Conservation (phyloP, 2,797 vertebrate genomes). For the Sternarchorhynchus goeldii region DNA sequence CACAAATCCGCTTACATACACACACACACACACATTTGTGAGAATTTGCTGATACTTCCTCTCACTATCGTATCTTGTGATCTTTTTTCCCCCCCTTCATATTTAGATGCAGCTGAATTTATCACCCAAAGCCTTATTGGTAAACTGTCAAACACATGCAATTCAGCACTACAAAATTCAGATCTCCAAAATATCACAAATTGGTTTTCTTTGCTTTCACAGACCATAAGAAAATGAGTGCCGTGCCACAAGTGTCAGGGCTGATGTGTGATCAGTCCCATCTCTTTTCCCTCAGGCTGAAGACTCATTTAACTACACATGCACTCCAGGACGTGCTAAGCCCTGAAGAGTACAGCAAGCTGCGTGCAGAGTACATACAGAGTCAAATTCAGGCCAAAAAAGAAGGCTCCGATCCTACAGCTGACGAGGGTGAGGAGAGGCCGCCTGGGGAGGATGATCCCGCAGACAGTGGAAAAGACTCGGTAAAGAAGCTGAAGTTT, state of each 20-base stretch:
- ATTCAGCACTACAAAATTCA: conserved; percentile 57
- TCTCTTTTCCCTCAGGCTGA: conserved; percentile 71
- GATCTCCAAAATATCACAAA: conserved; percentile 60
- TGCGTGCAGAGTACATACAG: conserved; percentile 71
- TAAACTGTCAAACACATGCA: conserved; percentile 61
- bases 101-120: conserved; percentile 62
- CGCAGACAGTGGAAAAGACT: conserved; percentile 63
- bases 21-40: conserved; percentile 51
- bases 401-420: conserved; percentile 63
- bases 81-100: conserved; percentile 58
- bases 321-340: conserved; percentile 74
- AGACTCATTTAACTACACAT: conserved; percentile 73
- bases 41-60: conserved; percentile 51
- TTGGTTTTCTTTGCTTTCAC: conserved; percentile 48
- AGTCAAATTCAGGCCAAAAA: conserved; percentile 76
- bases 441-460: conserved; percentile 82
- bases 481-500: conserved; percentile 54
- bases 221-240: conserved; percentile 51
- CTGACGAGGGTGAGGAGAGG: conserved; percentile 70
- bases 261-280: conserved; percentile 17
- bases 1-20: conserved; percentile 43
- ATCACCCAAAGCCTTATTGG: conserved; percentile 62
- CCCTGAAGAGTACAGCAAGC: conserved; percentile 76
- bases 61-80: conserved; percentile 58
- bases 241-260: background rate